phyloP scores from a whole-genome alignment of 2,888 invertebrate genomes.

The Leucozona laternaria region DNA sequence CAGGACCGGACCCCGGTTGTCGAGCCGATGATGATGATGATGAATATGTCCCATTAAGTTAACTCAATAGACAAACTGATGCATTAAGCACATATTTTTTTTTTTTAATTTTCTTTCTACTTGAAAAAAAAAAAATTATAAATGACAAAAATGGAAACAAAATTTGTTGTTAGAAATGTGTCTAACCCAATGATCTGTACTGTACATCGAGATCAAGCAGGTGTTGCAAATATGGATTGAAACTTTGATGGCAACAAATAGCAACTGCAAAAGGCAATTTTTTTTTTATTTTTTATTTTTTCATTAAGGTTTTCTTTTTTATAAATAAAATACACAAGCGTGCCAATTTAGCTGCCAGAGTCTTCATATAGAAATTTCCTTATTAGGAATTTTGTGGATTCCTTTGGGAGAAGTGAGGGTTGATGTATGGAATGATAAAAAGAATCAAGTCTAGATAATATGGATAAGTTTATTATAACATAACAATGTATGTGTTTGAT shows the following conservation, averaged over 20 bases:
- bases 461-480: conserved; percentile 8
- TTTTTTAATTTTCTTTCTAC: no score
- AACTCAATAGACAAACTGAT: no score
- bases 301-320: conserved; percentile 22
- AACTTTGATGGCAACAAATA: conserved; percentile 3
- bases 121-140: no score
- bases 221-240: conserved; percentile 25
- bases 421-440: conserved; percentile 13
- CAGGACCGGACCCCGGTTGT: no score
- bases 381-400: conserved; percentile 1
- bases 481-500: conserved; percentile 1
- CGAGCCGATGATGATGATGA: no score
- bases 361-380: conserved; percentile 6
- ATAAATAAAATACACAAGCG: neutral
- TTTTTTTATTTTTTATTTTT: neutral
- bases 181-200: neutral
- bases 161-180: no score
- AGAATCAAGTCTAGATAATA: conserved; percentile 8
- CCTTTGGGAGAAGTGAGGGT: neutral
- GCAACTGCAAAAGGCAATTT: neutral
- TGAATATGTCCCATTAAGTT: no score
- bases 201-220: conserved; percentile 4
- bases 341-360: conserved; percentile 18
- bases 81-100: no score
- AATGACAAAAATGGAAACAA: no score